These are phyloP conservation scores for Eidolon dupreanum DNA, from an alignment of 2,797 vertebrate genomes.

Conservation along the genomic window DNA sequence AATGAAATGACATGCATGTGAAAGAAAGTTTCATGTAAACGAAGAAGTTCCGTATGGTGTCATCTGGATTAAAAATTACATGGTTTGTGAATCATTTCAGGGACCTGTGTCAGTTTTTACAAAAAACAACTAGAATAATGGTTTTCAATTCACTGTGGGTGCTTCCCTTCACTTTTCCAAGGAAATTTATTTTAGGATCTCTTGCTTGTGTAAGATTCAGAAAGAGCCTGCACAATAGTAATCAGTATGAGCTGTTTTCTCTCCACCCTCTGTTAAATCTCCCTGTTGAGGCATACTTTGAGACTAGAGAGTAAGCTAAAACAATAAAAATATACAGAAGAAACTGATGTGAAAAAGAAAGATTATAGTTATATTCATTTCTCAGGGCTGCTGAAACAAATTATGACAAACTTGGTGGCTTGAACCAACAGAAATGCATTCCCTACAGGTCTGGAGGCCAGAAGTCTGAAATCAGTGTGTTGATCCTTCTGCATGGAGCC, in stretches of 20 bases:
- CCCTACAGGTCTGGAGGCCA: not conserved
- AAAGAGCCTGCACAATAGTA: conserved; percentile 9
- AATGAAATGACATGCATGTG: conserved; percentile 15
- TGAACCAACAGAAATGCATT: conserved; percentile 15
- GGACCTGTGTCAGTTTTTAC: not conserved
- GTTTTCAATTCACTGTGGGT: not conserved
- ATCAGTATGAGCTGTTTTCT: not conserved
- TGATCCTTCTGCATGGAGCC: not conserved
- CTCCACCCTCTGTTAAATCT: not conserved
- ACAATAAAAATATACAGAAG: not conserved
- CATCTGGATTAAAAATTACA: conserved; percentile 42
- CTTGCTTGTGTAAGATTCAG: conserved; percentile 3
- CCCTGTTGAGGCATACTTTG: not conserved
- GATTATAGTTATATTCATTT: not conserved
- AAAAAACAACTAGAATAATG: conserved; percentile 8
- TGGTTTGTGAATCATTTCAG: conserved; percentile 37
- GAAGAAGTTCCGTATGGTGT: not conserved
- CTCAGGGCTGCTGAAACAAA: not conserved
- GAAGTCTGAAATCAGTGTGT: conserved; percentile 1
- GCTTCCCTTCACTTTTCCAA: conserved; percentile 38
- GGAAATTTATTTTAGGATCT: conserved; percentile 55
- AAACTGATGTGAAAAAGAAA: not conserved
- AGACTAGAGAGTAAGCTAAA: not conserved
- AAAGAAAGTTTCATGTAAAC: conserved; percentile 33
- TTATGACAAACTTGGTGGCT: not conserved